A percentile compares a stretch with the other conserved stretches of the same genome.
phyloP scores from a whole-genome alignment of 2,888 invertebrate genomes.

The Willowsia nigromaculata region DNA sequence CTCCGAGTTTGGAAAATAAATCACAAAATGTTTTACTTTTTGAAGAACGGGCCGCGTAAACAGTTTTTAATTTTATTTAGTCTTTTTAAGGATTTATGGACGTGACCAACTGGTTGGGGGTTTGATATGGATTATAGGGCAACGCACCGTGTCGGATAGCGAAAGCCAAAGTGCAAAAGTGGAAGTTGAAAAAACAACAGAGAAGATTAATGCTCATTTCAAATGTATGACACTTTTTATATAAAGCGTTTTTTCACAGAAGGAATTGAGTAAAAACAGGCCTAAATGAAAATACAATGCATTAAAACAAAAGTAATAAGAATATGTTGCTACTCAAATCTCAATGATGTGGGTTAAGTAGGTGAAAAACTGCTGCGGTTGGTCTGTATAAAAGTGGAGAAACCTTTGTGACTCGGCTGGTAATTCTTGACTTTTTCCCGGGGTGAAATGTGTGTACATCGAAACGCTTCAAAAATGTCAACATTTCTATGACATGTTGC shows the following conservation, averaged over 20 bases:
- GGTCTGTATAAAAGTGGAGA: background rate
- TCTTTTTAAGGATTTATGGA: slow-evolving; percentile 52
- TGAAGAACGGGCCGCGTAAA: slow-evolving; percentile 13
- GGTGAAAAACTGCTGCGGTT: background rate
- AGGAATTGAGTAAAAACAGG: background rate
- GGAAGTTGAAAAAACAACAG: background rate
- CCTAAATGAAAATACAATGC: background rate
- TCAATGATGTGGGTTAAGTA: background rate
- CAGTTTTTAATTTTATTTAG: slow-evolving; percentile 64
- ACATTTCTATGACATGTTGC: slow-evolving; percentile 61
- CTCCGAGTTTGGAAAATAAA: slow-evolving; percentile 61
- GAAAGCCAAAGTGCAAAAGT: background rate
- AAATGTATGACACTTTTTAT: slow-evolving; percentile 31
- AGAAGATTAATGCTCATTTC: slow-evolving; percentile 39
- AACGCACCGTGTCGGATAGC: background rate
- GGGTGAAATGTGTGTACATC: slow-evolving; percentile 41
- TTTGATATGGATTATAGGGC: background rate
- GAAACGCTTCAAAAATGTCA: slow-evolving; percentile 68
- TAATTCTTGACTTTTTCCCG: slow-evolving; percentile 8
- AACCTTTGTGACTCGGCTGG: background rate
- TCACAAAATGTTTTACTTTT: slow-evolving; percentile 34
- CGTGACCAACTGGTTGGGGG: slow-evolving; percentile 19
- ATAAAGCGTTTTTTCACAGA: background rate
- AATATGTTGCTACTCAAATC: too few species aligned
- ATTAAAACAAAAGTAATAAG: background rate